phyloP scores from a whole-genome alignment of 2,888 invertebrate species.

The Nephrotoma guestfalica region DNA sequence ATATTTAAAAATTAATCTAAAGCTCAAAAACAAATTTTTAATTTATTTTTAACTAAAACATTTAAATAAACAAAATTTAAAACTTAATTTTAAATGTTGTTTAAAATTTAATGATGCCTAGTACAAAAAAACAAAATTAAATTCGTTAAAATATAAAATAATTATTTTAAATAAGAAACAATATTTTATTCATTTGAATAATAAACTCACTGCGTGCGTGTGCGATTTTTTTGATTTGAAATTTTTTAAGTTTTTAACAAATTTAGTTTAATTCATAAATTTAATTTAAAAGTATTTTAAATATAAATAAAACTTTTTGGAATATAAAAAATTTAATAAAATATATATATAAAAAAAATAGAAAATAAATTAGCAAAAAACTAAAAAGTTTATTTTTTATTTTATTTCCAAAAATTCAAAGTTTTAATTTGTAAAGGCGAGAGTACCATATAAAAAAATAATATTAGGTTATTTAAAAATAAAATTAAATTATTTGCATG shows the following conservation, averaged over 20 bases:
- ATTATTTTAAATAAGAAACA: neutral
- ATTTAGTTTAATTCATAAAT: neutral
- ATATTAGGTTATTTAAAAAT: neutral
- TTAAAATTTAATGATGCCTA: neutral
- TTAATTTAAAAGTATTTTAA: neutral
- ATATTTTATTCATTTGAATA: neutral
- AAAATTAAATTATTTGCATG: neutral
- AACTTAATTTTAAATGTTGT: neutral
- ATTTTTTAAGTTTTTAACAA: neutral
- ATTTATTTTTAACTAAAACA: neutral
- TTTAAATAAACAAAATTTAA: neutral
- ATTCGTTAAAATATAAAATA: neutral
- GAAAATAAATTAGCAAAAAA: neutral
- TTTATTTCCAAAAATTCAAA: neutral
- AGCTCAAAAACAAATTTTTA: neutral
- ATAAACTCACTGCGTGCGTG: slow-evolving; percentile 35
- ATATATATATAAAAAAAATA: neutral
- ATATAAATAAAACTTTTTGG: neutral
- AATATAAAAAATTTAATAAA: neutral
- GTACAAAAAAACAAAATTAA: neutral
- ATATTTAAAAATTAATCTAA: neutral
- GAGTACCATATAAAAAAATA: neutral
- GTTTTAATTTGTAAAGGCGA: too few species aligned
- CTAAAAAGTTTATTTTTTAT: neutral
- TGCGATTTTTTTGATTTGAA: slow-evolving; percentile 27